Evolutionary conservation across 2,888 invertebrate species (phyloP), one percentile per base, ranked within the genome.

Genomic region (Eupeodes latifasciatus): DNA sequence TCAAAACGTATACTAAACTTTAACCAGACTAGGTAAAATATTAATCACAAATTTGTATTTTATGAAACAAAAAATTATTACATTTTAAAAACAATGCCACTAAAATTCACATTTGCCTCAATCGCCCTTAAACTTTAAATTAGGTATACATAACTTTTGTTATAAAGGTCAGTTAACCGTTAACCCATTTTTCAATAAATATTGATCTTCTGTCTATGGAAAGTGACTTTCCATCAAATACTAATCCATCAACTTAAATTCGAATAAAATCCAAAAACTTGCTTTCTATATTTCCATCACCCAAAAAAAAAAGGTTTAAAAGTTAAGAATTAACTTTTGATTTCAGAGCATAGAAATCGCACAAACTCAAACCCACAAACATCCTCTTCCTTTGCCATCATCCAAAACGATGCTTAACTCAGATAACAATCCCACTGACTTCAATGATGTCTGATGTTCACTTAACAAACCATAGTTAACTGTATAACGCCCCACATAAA

Each of bases 381-480:
- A 74, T 5, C 53, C 49, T 16, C 61, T 67, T 11, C 71, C 44
- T 64, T 34, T 5, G 36, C 59, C 66, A 16, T 10, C 34, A 72
- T 34, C 57, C 2, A 40, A 55, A 61, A 72, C 14, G 85, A 88
- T 88, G 71, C 69, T 75, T 80, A 76, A 72, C 71, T 72, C 19
- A 27, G 88, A 88, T 88, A 69, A 81, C 7, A 53, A 51, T 71
- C 34, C 69, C 59, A 57, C 44, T 81, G 67, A 61, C 80, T 81
- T 81, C 62, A 55, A 74, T 84, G 36, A 14, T 6, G 34, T 9
- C 16, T 57, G 80, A 84, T 87, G 88, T 85, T 81, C 88, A 88
- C 71, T 88, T 88, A 85, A 85, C 81, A 77, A 81, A 72, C 81
- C 85, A 47, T 77, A 74, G 88, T 84, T 87, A 77, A 74, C 66